Conservation (phyloP, 2,888 invertebrate genomes). For the Perdita meconis region DNA sequence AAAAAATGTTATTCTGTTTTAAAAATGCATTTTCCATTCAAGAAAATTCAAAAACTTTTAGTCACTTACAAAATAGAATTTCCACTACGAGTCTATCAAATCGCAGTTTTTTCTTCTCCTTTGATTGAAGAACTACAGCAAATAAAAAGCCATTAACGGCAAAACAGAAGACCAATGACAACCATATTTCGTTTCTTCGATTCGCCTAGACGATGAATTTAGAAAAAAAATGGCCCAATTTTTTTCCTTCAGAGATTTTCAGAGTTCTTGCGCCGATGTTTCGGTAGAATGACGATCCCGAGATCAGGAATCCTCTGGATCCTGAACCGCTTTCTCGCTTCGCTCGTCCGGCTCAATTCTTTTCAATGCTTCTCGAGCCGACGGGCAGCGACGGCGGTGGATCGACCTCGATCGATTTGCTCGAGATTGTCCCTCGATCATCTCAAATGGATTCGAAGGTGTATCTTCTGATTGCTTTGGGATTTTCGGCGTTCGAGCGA, state of each 20-base stretch:
- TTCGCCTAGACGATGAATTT: slow-evolving; percentile 28
- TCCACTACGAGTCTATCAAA: too few relatives aligned
- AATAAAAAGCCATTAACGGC: slow-evolving; percentile 33
- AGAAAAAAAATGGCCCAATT: slow-evolving; percentile 28
- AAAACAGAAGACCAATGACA: not conserved
- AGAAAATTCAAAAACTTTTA: too few relatives aligned
- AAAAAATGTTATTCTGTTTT: too few relatives aligned
- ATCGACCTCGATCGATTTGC: slow-evolving; percentile 65
- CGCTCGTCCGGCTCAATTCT: slow-evolving; percentile 65
- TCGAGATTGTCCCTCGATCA: slow-evolving; percentile 67
- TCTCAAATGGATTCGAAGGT: slow-evolving; percentile 66
- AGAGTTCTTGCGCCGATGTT: slow-evolving; percentile 64
- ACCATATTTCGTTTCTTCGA: slow-evolving; percentile 42
- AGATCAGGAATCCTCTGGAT: slow-evolving; percentile 55
- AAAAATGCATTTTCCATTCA: too few relatives aligned
- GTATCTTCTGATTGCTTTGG: slow-evolving; percentile 55
- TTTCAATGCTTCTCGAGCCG: slow-evolving; percentile 60
- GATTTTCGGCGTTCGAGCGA: slow-evolving; percentile 57
- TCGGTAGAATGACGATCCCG: slow-evolving; percentile 73
- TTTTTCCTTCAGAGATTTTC: slow-evolving; percentile 57
- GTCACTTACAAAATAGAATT: too few relatives aligned
- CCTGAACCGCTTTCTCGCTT: slow-evolving; percentile 75
- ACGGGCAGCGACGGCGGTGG: slow-evolving; percentile 27
- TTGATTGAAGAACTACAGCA: slow-evolving; percentile 11
- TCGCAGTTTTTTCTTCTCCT: not conserved